Evolutionary conservation across 2,888 invertebrate genomes (phyloP).

Genomic region (Abrostola triplasia): DNA sequence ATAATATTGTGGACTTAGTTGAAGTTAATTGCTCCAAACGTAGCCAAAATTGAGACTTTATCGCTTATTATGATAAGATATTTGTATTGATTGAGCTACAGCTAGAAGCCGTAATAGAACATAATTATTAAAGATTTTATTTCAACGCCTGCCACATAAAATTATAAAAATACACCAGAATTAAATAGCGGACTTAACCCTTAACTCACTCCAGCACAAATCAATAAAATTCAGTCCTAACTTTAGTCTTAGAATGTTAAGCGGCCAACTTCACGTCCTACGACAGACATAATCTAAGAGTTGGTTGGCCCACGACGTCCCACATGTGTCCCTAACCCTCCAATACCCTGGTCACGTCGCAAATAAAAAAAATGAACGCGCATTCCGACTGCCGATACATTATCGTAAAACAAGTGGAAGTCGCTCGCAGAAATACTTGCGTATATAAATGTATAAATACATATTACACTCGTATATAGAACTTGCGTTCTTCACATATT

Average conservation of each 20-base stretch:
- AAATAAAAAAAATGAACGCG: conserved; percentile 43
- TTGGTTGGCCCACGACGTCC: background rate
- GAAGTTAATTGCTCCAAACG: no score
- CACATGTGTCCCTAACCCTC: conserved; percentile 15
- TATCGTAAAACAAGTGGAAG: conserved; percentile 37
- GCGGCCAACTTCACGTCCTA: conserved; percentile 15
- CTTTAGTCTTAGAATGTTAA: conserved; percentile 12
- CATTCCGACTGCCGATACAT: conserved; percentile 28
- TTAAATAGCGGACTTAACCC: background rate
- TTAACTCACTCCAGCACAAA: background rate
- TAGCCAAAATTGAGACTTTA: no score
- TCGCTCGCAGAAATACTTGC: conserved; percentile 12
- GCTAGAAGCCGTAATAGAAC: no score
- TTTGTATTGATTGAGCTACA: no score
- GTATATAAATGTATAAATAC: conserved; percentile 7
- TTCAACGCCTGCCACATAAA: no score
- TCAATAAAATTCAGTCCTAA: background rate
- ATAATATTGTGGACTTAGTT: no score
- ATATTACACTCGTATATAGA: background rate
- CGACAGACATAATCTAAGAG: conserved; percentile 9
- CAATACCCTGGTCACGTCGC: conserved; percentile 41
- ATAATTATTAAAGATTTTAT: no score
- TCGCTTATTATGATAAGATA: no score
- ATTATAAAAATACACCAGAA: background rate
- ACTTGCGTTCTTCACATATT: background rate